Percentiles rank a stretch among this genome's conserved stretches.
These are phyloP conservation scores for Sphyrna mokarran DNA, from an alignment of 2,113 vertebrate species.

Conservation along the genomic window DNA sequence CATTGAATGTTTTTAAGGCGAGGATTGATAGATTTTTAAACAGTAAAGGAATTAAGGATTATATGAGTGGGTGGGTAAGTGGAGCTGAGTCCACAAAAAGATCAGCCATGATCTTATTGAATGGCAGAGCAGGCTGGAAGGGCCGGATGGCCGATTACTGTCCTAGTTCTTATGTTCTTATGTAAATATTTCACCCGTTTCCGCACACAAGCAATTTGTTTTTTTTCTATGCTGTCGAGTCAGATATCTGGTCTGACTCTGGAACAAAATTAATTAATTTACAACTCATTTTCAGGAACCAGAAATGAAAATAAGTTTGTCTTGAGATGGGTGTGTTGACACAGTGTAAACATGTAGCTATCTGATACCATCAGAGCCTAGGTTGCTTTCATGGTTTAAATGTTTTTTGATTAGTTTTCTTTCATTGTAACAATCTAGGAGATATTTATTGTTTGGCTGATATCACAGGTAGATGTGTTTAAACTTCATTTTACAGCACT, in stretches of 20 bases:
- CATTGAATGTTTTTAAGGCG: no score
- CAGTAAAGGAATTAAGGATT: no score
- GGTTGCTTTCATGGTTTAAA: neutral
- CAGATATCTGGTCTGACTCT: neutral
- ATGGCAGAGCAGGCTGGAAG: no score
- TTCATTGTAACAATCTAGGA: neutral
- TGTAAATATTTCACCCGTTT: neutral
- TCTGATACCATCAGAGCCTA: neutral
- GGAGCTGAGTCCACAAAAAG: no score
- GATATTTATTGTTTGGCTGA: neutral
- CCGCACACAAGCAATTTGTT: neutral
- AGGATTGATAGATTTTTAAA: no score
- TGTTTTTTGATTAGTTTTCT: neutral
- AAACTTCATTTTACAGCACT: neutral
- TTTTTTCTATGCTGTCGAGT: neutral
- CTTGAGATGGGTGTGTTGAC: neutral
- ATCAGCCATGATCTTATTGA: no score
- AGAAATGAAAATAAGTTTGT: no score
- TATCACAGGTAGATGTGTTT: neutral
- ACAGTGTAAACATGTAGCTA: no score
- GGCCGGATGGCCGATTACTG: no score
- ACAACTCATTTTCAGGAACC: neutral
- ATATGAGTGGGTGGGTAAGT: no score
- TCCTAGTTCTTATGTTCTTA: no score
- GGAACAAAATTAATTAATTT: neutral